Percentiles rank a stretch among this genome's conserved stretches.
These are phyloP conservation scores for Orcinus orca DNA, from an alignment of 2,113 vertebrate species.

Conservation along the genomic window DNA sequence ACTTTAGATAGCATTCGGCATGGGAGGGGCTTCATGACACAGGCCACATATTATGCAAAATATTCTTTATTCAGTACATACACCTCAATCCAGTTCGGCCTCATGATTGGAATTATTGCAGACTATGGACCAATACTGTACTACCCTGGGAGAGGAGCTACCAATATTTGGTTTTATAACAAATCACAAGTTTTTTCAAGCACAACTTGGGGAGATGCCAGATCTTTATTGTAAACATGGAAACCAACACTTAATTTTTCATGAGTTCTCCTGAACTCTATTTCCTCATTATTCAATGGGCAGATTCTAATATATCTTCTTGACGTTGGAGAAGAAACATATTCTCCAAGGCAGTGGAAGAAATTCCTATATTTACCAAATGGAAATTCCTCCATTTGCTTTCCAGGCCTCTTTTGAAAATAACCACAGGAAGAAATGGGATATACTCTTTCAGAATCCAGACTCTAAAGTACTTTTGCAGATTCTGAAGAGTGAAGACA, in stretches of 20 bases:
- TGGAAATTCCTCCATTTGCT: constrained; percentile 71
- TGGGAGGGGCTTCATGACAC: neutral
- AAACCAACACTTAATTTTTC: constrained; percentile 48
- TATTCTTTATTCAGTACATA: constrained; percentile 2
- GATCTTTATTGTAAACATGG: constrained; percentile 61
- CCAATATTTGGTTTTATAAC: neutral
- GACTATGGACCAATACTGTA: neutral
- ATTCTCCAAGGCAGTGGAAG: constrained; percentile 65
- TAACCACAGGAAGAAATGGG: constrained; percentile 64
- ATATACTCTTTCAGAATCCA: constrained; percentile 57
- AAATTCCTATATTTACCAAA: constrained; percentile 69
- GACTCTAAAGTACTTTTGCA: constrained; percentile 72
- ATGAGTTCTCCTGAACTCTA: constrained; percentile 37
- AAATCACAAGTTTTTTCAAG: constrained; percentile 28
- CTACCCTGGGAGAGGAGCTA: constrained; percentile 1
- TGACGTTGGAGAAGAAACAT: constrained; percentile 56
- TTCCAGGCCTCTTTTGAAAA: constrained; percentile 70
- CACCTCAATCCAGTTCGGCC: neutral
- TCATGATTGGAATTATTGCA: neutral
- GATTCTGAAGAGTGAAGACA: constrained; percentile 47
- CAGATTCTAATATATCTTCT: constrained; percentile 52
- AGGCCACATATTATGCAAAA: neutral
- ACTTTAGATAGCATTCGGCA: neutral
- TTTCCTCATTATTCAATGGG: constrained; percentile 56
- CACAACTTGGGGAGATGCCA: constrained; percentile 28